A percentile compares a stretch with the other conserved stretches of the same genome.
Conservation (phyloP, 2,113 vertebrate genomes). For the Aramus guarauna region DNA sequence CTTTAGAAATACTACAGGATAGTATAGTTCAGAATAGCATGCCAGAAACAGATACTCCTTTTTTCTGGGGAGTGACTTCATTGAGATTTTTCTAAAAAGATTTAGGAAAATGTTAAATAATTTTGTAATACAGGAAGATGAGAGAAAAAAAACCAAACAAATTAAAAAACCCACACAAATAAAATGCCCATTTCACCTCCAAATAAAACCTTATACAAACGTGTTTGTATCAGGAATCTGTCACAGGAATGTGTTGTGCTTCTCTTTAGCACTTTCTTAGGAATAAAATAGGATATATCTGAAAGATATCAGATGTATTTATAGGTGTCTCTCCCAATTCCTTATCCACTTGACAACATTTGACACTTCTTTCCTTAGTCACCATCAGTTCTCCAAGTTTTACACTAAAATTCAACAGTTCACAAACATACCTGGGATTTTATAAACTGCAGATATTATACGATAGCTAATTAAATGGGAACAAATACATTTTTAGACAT, state of each 20-base stretch:
- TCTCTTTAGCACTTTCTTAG: neutral
- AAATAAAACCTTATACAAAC: neutral
- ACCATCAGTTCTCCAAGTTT: neutral
- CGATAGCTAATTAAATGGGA: neutral
- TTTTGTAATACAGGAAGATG: neutral
- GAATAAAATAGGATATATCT: neutral
- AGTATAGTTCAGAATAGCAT: neutral
- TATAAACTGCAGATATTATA: neutral
- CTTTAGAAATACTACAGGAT: neutral
- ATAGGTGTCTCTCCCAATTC: neutral
- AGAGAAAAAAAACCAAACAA: neutral
- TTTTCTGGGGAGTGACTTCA: neutral
- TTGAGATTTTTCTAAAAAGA: neutral
- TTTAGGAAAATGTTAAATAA: neutral
- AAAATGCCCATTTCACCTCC: too few relatives aligned
- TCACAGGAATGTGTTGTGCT: neutral
- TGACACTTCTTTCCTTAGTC: neutral
- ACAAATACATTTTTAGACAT: neutral
- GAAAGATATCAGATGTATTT: neutral
- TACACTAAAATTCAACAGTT: neutral
- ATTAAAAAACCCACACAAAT: fast-evolving
- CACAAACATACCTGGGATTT: neutral
- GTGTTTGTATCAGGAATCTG: neutral
- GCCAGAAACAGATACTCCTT: neutral
- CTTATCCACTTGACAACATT: neutral